Base-by-base conservation (phyloP, 2,113 vertebrate genomes). In the Anoplopoma fimbria region DNA sequence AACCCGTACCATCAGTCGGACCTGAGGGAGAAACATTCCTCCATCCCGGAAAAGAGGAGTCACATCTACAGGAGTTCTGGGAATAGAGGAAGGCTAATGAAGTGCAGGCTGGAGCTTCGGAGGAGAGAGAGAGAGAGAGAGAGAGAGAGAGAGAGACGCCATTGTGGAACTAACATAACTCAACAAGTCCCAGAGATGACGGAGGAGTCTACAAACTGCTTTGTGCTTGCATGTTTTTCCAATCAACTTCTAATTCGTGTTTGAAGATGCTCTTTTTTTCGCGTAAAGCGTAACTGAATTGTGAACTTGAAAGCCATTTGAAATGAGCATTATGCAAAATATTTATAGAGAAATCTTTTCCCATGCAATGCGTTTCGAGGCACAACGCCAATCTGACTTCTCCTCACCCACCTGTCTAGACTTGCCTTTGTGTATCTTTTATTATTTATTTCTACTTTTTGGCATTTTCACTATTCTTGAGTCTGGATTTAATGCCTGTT, bases 21-120 rank as follows among this genome's bases (percentile, higher is more conserved):
- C 93, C 92, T 91, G 83, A 83, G 83, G 91, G 92, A 93, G 87
- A 92, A 92, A 92, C 91, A 92, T 91, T 92, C 93, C 89, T 90
- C 86, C 86, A 78, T 94, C 89, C 85, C 84, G 91, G 91, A 93
- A 95, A 92, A 94, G 93, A 92, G 88, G 92, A 93, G 91, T 94
- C 93, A 92, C 89, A 93, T 91, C 92, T 87, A 85, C 88, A 83
- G 89, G 88, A 86, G 91, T 93, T 94, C 89, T 91, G 93, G 90
- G 95, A 95, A 94, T 87, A 89, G 89, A 88, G 78, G 81, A 82
- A 72, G 84, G 88, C 87, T 95, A 96, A 95, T 95, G 93, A 95
- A 92, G 90, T 91, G 89, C 94, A 96, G 95, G 78, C 91, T 45
- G 86, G 34, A 47, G 84, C 70, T 58, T 36, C 12, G 53, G 47